These are phyloP conservation scores for Muschampia plurimacula DNA, from an alignment of 2,888 invertebrate genomes.

Conservation along the genomic window DNA sequence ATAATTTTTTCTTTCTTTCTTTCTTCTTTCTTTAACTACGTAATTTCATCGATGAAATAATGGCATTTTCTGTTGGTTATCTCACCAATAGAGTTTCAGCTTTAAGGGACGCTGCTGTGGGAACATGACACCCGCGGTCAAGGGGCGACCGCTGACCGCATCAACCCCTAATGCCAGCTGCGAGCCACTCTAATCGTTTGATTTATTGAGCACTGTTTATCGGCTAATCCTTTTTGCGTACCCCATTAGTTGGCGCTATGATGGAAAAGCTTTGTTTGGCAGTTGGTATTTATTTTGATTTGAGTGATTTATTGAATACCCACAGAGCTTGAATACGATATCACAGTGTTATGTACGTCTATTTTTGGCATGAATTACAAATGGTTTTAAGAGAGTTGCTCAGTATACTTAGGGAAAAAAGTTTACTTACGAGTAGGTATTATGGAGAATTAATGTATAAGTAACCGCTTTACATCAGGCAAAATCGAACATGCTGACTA, in stretches of 20 bases:
- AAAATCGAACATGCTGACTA: no score
- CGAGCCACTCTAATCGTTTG: slow-evolving; percentile 21
- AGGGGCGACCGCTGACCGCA: slow-evolving; percentile 10
- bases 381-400: no score
- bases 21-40: no score
- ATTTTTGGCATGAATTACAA: neutral
- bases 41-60: neutral
- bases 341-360: no score
- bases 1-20: no score
- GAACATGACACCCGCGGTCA: neutral
- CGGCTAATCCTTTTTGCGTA: slow-evolving; percentile 27
- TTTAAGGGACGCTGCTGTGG: neutral
- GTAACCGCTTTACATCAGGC: no score
- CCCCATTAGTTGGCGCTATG: slow-evolving; percentile 10
- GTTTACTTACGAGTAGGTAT: no score
- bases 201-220: slow-evolving; percentile 27
- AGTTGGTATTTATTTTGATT: slow-evolving; percentile 5
- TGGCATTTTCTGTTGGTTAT: no score
- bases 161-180: slow-evolving; percentile 16
- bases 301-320: neutral
- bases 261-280: slow-evolving; percentile 26
- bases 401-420: no score
- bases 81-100: neutral
- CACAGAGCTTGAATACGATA: neutral
- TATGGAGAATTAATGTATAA: no score